A percentile compares a stretch with the other conserved stretches of the same genome.
Evolutionary conservation across 2,113 vertebrate species (phyloP).

Genomic region (Silurus glanis): DNA sequence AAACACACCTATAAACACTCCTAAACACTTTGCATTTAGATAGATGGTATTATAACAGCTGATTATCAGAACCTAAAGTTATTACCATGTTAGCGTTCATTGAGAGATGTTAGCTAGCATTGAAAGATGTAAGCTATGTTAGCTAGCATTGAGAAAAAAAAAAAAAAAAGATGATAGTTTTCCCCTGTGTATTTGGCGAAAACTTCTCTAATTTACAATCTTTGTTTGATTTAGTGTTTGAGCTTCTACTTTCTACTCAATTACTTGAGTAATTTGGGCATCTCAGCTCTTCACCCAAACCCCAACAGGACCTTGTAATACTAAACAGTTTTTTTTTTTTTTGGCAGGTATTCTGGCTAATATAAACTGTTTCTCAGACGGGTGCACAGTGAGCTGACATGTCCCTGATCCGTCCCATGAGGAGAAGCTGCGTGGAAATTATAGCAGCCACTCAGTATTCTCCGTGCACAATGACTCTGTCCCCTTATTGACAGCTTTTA

Average conservation of each 20-base stretch:
- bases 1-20: not conserved
- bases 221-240: not conserved
- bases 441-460: constrained; percentile 69
- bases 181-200: not conserved
- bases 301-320: not conserved
- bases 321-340: not conserved
- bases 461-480: constrained; percentile 60
- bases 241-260: not conserved
- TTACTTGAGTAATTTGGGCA: not conserved
- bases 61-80: not conserved
- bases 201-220: not conserved
- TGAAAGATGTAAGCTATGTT: too few relatives aligned
- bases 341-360: not conserved
- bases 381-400: constrained; percentile 37
- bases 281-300: not conserved
- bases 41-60: not conserved
- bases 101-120: not conserved
- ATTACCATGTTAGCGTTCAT: not conserved
- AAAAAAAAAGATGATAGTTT: too few relatives aligned
- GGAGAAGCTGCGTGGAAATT: constrained; percentile 64
- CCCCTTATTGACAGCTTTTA: constrained; percentile 75
- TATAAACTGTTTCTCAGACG: not conserved
- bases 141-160: too few relatives aligned
- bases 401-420: constrained; percentile 66
- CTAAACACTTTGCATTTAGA: not conserved